Evolutionary conservation across 2,113 vertebrate genomes (phyloP), one percentile per base, ranked within the genome.

Genomic region (Mesocricetus auratus): DNA sequence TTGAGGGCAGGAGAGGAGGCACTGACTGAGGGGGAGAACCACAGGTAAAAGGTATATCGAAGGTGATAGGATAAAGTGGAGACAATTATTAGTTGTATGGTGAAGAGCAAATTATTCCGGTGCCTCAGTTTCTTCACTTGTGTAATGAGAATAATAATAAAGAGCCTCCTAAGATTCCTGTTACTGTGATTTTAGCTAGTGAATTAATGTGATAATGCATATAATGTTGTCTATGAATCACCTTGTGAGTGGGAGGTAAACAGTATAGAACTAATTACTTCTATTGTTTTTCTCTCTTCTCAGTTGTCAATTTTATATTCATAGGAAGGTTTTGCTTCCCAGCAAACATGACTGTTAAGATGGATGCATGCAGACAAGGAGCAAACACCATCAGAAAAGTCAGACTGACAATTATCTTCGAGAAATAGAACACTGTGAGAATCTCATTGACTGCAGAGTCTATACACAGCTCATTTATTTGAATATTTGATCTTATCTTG

Each of bases 81-180:
- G 36, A 2, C 91, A 89, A 78, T 75, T 89, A 58, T 69, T 90
- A 68, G 7, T 62, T 95, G 8, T 19, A 26, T 87, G 17, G 36
- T 33, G 56, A 36, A n/a, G 33, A 78, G 21, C n/a, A 95, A 92
- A 81, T 92, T 79, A 73, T 68, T n/a, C 33, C 33, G 47, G 39
- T 39, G 62, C 58, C 79, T 97, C 92, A 92, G 90, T 94, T 86
- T 97, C 93, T 82, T 95, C 22, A 36, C 95, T 95, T 94, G 89
- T 73, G 0, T 83, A 94, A 74, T 94, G 81, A 96, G 47, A 81
- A 71, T 86, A 90, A 94, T 87, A 96, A 89, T 50, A 92, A 92
- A 45, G 26, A 78, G 91, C 24, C 12, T 96, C 71, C 33, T 71
- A 79, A 75, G 86, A 91, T 90, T 94, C 78, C 69, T 78, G 10